Evolutionary conservation across 37 sponge, comb jelly and placozoan species (phyloP), one percentile per base, ranked within the genome.

Genomic region (Aplysina aerophoba): DNA sequence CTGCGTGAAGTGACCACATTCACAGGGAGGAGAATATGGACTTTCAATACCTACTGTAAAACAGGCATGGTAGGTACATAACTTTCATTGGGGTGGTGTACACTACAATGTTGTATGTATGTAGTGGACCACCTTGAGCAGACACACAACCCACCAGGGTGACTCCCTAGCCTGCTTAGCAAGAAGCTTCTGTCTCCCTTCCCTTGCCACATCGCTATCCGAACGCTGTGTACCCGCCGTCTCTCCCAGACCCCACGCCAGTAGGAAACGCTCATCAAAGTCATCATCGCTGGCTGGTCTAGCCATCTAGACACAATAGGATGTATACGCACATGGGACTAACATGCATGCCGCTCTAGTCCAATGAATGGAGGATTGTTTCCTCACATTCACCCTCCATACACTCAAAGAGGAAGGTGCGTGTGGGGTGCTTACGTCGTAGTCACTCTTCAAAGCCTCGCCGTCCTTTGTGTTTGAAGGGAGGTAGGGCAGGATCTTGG

Each of bases 381-480:
- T 44, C 50, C 50, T 44, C 3, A 11, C 50, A 11, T 44, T 3
- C 3, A 44, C 8, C 50, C 50, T 44, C 50, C 3, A 44, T 44
- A 44, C 6, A 3, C 50, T 44, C 50, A 44, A 44, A 3, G 50
- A 11, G 3, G 8, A 44, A 44, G 50, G 50, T 8, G 8, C 8
- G 6, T 44, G 50, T 8, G 50, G 50, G n/a, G 3, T 8, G 40
- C 89, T 83, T 73, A 93, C 94, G 73, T 88, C 79, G 40, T 87
- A 86, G 38, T 93, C 91, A 61, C 97, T 95, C 58, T 79, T 84
- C 16, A 95, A 62, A 0, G 69, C 88, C 31, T 71, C 84, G 37
- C 92, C 92, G 8, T 86, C 95, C 83, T 97, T 92, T 14, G 89
- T 85, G 41, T 55, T 97, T 36, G 96, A 88, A 30, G 97, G 97